Evolutionary conservation across 2,888 invertebrate species (phyloP), one percentile per base, ranked within the genome.

Genomic region (Meandrusa payeni): DNA sequence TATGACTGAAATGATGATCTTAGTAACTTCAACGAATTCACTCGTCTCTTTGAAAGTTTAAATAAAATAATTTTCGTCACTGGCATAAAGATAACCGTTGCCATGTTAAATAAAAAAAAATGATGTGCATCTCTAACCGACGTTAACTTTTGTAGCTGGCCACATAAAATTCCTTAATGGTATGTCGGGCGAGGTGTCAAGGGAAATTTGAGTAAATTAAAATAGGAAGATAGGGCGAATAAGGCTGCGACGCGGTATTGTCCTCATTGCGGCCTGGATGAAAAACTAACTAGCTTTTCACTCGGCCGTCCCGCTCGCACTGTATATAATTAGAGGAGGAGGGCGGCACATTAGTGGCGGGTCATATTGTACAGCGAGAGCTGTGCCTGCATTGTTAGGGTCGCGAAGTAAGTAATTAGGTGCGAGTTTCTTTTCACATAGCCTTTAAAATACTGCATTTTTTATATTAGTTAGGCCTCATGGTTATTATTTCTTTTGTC

Each of bases 201-300:
- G 88, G 88, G 88, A 88, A 88, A 88, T 88, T 88, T 81, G 81
- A 87, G 78, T 86, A 88, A 87, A 88, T 88, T 88, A 82, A 88
- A 88, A 87, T 85, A 85, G 86, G 83, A 87, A 82, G 83, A 85
- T 83, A 79, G 69, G 62, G 73, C 82, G 83, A 86, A 85, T 86
- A 76, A 82, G 74, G 63, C 62, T 62, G 70, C 54, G 56, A 64
- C 64, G 60, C 40, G 63, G 70, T 64, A 69, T 83, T 83, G 83
- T 81, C 53, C 59, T 69, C 67, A 69, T 64, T 73, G 65, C 72
- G 61, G 61, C 54, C 66, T 66, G 58, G 64, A 66, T 64, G 64
- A 60, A 57, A 60, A 69, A 74, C 76, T 81, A 83, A 80, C 81
- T 83, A 80, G 80, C 83, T 60, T 51, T 53, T 51, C 52, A 51